Conservation (phyloP, 2,888 invertebrate genomes). For the Diarsia brunnea region DNA sequence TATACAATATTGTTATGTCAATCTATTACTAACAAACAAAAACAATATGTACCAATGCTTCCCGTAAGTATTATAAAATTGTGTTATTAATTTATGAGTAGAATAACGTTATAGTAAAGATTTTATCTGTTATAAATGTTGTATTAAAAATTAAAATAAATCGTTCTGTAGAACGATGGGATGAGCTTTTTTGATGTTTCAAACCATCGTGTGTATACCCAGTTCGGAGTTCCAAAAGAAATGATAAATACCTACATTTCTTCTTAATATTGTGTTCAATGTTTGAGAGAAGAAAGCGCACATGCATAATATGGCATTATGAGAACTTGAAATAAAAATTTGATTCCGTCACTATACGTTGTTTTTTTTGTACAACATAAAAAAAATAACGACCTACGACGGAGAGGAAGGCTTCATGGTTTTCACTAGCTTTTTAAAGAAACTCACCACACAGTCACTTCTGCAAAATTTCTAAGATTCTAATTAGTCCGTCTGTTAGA, state of each 20-base stretch:
- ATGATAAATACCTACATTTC: constrained; percentile 48
- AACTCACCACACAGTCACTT: too few species aligned
- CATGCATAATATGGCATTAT: constrained; percentile 64
- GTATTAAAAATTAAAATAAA: constrained; percentile 68
- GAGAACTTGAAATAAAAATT: constrained; percentile 73
- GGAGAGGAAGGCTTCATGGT: not conserved
- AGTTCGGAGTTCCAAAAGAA: constrained; percentile 40
- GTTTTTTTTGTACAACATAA: constrained; percentile 53
- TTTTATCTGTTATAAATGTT: constrained; percentile 73
- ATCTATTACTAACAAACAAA: constrained; percentile 62
- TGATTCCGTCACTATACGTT: constrained; percentile 67
- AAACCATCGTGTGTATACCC: constrained; percentile 55
- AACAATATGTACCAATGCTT: constrained; percentile 70
- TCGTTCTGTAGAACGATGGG: constrained; percentile 41
- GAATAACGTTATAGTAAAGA: constrained; percentile 77
- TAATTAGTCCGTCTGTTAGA: too few species aligned
- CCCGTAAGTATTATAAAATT: constrained; percentile 84
- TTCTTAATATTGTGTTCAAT: constrained; percentile 66
- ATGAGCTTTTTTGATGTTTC: constrained; percentile 35
- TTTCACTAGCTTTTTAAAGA: not conserved
- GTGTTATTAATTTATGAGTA: constrained; percentile 88
- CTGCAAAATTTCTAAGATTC: too few species aligned
- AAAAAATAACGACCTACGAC: not conserved
- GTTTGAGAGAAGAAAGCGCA: constrained; percentile 70
- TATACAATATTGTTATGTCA: constrained; percentile 28